phyloP scores from a whole-genome alignment of 1,140 invertebrate species.

The Tetragonula clypearis region DNA sequence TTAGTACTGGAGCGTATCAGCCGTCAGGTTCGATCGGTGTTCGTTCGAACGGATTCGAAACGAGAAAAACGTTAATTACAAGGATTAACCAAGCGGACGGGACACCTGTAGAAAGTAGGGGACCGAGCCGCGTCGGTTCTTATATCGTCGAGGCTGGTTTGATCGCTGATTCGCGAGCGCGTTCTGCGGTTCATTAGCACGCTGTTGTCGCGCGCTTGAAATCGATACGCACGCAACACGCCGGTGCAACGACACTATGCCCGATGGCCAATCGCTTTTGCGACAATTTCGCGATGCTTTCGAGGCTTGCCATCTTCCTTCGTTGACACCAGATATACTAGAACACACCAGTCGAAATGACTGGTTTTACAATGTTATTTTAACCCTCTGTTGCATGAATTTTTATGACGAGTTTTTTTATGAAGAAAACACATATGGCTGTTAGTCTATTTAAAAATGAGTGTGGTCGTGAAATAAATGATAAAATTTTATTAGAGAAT shows the following conservation, averaged over 20 bases:
- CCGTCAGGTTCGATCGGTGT: conserved; percentile 22
- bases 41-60: not conserved
- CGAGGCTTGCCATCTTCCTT: not conserved
- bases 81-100: conserved; percentile 36
- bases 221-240: conserved; percentile 26
- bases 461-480: no score
- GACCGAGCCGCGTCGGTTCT: conserved; percentile 29
- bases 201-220: conserved; percentile 24
- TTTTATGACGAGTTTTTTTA: no score
- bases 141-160: not conserved
- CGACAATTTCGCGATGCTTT: not conserved
- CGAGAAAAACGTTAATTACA: conserved; percentile 41
- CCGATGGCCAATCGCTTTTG: conserved; percentile 34
- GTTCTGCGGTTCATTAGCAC: conserved; percentile 46
- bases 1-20: conserved; percentile 6
- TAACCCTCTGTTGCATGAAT: no score
- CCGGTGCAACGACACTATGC: conserved; percentile 32
- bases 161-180: not conserved
- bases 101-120: conserved; percentile 40
- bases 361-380: no score
- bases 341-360: no score
- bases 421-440: no score
- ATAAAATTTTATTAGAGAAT: no score
- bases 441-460: no score
- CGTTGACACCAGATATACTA: no score